phyloP scores from a whole-genome alignment of 2,888 invertebrate species.

The Steinernema hermaphroditum region DNA sequence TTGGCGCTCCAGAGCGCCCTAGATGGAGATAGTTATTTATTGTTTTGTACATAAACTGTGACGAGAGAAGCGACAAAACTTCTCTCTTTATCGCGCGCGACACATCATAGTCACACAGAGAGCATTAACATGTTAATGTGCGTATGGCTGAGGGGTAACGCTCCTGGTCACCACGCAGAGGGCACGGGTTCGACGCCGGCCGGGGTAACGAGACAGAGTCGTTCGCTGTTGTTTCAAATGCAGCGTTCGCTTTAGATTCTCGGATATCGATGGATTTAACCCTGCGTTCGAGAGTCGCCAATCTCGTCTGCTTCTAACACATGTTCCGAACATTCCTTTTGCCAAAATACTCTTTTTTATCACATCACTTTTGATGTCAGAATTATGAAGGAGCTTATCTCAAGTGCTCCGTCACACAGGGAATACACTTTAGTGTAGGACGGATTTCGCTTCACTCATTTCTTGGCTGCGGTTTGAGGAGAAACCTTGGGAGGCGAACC shows the following conservation, averaged over 20 bases:
- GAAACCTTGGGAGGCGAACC: too few species aligned
- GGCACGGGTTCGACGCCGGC: not conserved
- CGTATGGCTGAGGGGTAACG: not conserved
- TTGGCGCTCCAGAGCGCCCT: not conserved
- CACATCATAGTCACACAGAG: too few species aligned
- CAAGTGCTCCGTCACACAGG: too few species aligned
- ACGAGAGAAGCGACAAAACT: not conserved
- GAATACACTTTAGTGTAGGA: too few species aligned
- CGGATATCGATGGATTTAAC: not conserved
- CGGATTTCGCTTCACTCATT: too few species aligned
- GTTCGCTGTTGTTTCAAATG: not conserved
- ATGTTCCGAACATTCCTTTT: not conserved
- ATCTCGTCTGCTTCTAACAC: not conserved
- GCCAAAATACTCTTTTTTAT: too few species aligned
- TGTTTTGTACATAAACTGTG: conserved; percentile 6
- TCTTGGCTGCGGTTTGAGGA: too few species aligned
- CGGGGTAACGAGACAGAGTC: conserved; percentile 19
- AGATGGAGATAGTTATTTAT: too few species aligned
- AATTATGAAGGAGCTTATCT: too few species aligned
- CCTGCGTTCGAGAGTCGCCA: not conserved
- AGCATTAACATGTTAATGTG: too few species aligned
- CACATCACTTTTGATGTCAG: too few species aligned
- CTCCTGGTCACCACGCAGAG: not conserved
- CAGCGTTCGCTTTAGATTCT: conserved; percentile 1
- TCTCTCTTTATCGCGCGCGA: too few species aligned